A percentile compares a stretch with the other conserved stretches of the same genome.
Conservation (phyloP, 2,113 vertebrate species). For the Caranx ignobilis region DNA sequence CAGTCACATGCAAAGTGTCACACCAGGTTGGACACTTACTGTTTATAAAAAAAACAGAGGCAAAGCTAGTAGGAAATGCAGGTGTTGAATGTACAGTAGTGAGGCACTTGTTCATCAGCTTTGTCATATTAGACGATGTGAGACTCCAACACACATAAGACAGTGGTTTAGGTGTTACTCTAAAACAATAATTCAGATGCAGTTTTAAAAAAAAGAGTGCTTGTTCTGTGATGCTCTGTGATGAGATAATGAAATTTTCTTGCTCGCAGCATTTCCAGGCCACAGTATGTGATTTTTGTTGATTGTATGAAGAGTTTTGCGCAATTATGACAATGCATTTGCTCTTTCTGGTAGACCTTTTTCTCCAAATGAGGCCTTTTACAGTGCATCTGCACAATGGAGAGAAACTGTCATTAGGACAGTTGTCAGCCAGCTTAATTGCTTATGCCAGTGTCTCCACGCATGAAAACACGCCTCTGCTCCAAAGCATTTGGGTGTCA, state of each 20-base stretch:
- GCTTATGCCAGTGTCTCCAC: not conserved
- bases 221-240: slow-evolving; percentile 8
- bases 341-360: not conserved
- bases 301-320: not conserved
- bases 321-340: not conserved
- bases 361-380: not conserved
- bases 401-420: not conserved
- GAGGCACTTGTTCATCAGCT: not conserved
- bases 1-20: not conserved
- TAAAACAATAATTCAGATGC: not conserved
- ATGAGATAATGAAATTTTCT: not conserved
- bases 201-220: not conserved
- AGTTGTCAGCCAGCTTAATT: slow-evolving; percentile 25
- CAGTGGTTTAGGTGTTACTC: not conserved
- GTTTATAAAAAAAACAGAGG: not conserved
- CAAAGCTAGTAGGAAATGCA: not conserved
- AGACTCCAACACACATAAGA: not conserved
- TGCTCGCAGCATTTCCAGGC: not conserved
- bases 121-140: not conserved
- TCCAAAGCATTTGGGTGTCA: slow-evolving; percentile 44
- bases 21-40: not conserved
- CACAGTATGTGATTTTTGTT: slow-evolving; percentile 19
- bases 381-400: slow-evolving; percentile 12
- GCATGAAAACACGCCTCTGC: slow-evolving; percentile 26
- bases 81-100: not conserved